Conservation (phyloP, 2,797 vertebrate species). For the Rhinella marina region DNA sequence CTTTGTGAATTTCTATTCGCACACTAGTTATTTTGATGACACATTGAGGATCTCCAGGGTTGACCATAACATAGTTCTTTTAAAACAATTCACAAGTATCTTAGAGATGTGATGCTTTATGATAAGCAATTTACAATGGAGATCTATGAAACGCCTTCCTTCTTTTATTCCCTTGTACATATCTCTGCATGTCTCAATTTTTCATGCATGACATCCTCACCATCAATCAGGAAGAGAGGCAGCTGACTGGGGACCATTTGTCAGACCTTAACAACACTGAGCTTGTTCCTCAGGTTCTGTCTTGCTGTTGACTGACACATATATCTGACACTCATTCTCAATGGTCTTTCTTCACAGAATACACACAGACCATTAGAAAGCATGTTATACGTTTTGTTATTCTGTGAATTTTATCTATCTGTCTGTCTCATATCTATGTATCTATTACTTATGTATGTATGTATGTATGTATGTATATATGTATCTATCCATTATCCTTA, state of each 20-base stretch:
- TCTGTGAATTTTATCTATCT: not conserved
- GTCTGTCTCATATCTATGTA: not conserved
- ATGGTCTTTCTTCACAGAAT: not conserved
- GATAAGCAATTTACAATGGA: not conserved
- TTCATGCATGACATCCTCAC: conserved; percentile 14
- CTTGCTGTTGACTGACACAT: conserved; percentile 28
- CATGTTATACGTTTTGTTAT: too few relatives aligned
- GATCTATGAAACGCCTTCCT: conserved; percentile 15
- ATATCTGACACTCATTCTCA: conserved; percentile 9
- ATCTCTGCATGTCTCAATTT: conserved; percentile 22
- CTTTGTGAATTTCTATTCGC: too few relatives aligned
- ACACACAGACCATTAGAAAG: not conserved
- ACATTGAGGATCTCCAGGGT: not conserved
- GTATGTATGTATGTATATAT: too few relatives aligned
- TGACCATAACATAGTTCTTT: not conserved
- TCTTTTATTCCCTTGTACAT: conserved; percentile 13
- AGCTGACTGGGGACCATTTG: conserved; percentile 30
- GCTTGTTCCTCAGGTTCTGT: not conserved
- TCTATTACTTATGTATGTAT: too few relatives aligned
- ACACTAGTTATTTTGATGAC: too few relatives aligned
- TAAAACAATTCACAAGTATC: not conserved
- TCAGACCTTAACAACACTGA: conserved; percentile 21
- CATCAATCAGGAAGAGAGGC: conserved; percentile 24
- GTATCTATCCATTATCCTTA: too few relatives aligned
- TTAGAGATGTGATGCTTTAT: not conserved